Evolutionary conservation across 2,888 invertebrate species (phyloP).

Genomic region (Octodonta nipae): DNA sequence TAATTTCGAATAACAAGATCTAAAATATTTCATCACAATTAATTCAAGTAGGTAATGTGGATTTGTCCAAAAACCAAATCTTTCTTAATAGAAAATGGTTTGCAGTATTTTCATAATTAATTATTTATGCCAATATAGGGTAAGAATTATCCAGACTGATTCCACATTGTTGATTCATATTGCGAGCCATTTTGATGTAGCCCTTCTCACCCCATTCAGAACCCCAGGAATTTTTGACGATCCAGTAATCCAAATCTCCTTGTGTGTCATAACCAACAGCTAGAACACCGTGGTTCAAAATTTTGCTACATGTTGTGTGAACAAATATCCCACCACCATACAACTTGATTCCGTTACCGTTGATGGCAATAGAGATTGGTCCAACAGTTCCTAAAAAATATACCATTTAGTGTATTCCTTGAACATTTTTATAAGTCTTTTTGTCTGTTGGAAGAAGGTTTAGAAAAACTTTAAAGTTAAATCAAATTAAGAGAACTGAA

Average conservation of each 20-base stretch:
- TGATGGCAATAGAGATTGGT: slow-evolving; percentile 77
- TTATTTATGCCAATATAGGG: slow-evolving; percentile 78
- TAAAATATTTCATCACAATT: too few relatives aligned
- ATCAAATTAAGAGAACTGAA: too few relatives aligned
- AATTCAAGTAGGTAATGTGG: too few relatives aligned
- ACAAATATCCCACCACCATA: slow-evolving; percentile 44
- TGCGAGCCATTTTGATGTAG: slow-evolving; percentile 79
- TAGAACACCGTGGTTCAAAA: slow-evolving; percentile 76
- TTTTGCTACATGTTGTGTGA: slow-evolving; percentile 61
- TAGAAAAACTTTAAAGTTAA: too few relatives aligned
- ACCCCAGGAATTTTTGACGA: slow-evolving; percentile 81
- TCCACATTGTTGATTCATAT: too few relatives aligned
- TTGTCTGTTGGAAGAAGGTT: too few relatives aligned
- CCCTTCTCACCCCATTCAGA: slow-evolving; percentile 69
- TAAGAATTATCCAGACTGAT: too few relatives aligned
- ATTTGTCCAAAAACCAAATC: too few relatives aligned
- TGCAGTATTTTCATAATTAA: too few relatives aligned
- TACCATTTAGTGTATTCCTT: too few relatives aligned
- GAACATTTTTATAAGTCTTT: too few relatives aligned
- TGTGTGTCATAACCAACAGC: slow-evolving; percentile 72
- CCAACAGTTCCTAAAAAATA: slow-evolving; percentile 57
- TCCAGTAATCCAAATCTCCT: slow-evolving; percentile 68
- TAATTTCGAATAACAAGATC: too few relatives aligned
- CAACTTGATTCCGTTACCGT: slow-evolving; percentile 71
- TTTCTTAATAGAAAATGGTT: slow-evolving; percentile 70